Base-by-base conservation (phyloP, 2,888 invertebrate genomes). In the Amphipyra tragopoginis region DNA sequence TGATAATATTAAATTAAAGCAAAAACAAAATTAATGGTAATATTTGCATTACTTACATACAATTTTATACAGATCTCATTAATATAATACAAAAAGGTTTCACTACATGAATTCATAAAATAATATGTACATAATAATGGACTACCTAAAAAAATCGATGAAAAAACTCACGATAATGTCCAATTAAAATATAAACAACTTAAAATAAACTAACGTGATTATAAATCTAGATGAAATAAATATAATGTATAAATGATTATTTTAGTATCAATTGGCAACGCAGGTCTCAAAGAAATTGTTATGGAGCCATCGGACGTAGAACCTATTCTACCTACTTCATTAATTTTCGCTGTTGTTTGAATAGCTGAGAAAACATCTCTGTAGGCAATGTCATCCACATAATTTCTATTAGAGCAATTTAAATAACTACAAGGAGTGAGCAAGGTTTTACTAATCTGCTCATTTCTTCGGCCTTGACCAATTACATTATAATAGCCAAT, bases 121-220 rank as follows among this genome's bases (percentile, higher is more conserved):
- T 44, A 39, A 50, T 60, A 63, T 68, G 45, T 72, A 72, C 50
- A 59, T 39, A 39, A 59, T 39, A 39, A 40, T 45, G 40, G 11
- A 39, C 14, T 49, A 42, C 7, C 43, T 55, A 54, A 47, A 34
- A 39, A n/a, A 21, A 56, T 43, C 5, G 7, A 29, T 42, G 10
- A 21, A 47, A 14, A 29, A 51, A 49, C 38, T n/a, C n/a, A 15
- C 26, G 21, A 29, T 7, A 29, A 29, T 29, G 7, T 7, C 29
- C 0, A 29, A 4, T 29, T 7, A 29, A 5, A 7, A 29, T 7
- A 29, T n/a, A n/a, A n/a, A n/a, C 6, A 29, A 29, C 29, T 7
- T 29, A 29, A 29, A 29, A 29, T 4, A 29, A 29, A 29, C 5
- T 7, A 5, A 29, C 5, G 2, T 5, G 29, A 7, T 29, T 29